These are phyloP conservation scores for Mechanitis messenoides DNA, from an alignment of 2,888 invertebrate genomes.

Conservation along the genomic window DNA sequence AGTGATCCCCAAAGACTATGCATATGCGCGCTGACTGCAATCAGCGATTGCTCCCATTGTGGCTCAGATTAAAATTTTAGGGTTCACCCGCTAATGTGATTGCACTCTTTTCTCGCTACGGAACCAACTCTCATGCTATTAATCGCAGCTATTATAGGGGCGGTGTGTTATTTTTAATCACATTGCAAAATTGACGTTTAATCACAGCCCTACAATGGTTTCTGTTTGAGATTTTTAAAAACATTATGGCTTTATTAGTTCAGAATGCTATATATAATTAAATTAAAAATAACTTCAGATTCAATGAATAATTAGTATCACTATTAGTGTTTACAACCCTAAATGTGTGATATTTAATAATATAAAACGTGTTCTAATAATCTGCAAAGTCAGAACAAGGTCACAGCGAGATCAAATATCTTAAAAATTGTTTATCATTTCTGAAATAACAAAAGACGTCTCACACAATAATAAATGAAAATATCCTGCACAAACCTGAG, in stretches of 20 bases:
- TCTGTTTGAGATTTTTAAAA: conserved; percentile 5
- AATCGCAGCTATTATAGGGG: conserved; percentile 60
- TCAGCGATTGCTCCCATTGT: conserved; percentile 73
- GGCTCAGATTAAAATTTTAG: conserved; percentile 75
- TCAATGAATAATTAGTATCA: too few species aligned
- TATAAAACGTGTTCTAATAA: too few species aligned
- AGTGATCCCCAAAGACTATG: conserved; percentile 75
- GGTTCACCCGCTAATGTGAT: conserved; percentile 75
- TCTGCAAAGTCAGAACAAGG: too few species aligned
- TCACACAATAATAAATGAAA: conserved; percentile 13
- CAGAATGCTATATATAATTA: too few species aligned
- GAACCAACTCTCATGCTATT: conserved; percentile 55
- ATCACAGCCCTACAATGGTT: conserved; percentile 19
- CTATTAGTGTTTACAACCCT: too few species aligned
- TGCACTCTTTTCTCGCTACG: conserved; percentile 63
- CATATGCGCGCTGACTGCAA: conserved; percentile 71
- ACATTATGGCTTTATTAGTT: conserved; percentile 4
- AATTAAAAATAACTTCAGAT: too few species aligned
- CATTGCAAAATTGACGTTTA: conserved; percentile 47
- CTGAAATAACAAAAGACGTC: conserved; percentile 26
- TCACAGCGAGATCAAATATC: not conserved
- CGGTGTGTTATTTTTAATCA: conserved; percentile 67
- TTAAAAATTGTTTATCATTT: conserved; percentile 28
- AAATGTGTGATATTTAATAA: too few species aligned
- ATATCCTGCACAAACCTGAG: conserved; percentile 15